Conservation (phyloP, 2,113 vertebrate genomes). For the Pteronura brasiliensis region DNA sequence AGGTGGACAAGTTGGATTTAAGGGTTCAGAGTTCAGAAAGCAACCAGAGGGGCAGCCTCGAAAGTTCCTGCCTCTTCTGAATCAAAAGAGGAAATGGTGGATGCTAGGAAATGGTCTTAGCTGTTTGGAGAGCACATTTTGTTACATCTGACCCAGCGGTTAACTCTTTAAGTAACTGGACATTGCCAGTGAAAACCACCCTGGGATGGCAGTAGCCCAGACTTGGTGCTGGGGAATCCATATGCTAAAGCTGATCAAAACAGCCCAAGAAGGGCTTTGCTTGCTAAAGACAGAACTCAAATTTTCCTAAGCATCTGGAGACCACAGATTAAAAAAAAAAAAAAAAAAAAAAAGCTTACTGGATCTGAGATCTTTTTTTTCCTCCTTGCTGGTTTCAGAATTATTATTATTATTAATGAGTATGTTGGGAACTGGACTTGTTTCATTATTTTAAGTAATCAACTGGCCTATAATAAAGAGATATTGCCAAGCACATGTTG, state of each 20-base stretch:
- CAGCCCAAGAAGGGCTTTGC: neutral
- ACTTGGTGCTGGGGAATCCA: neutral
- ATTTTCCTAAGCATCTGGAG: neutral
- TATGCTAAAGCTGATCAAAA: neutral
- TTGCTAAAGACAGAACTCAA: neutral
- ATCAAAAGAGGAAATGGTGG: neutral
- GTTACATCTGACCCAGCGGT: neutral
- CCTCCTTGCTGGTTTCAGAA: neutral
- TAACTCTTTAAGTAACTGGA: neutral
- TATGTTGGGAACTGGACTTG: neutral
- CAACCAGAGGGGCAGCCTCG: neutral
- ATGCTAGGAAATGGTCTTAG: neutral
- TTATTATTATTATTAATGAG: neutral
- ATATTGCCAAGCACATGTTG: neutral
- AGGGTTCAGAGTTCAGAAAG: neutral
- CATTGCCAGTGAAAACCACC: neutral
- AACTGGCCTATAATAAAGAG: neutral
- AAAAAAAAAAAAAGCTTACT: neutral
- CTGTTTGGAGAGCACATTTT: neutral
- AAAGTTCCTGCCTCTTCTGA: neutral
- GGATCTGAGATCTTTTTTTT: neutral
- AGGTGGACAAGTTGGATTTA: neutral
- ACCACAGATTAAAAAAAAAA: neutral
- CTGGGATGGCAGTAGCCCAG: neutral
- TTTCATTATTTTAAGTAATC: conserved; percentile 31